Base-by-base conservation (phyloP, 2,113 vertebrate genomes). In the Ptyas mucosa region DNA sequence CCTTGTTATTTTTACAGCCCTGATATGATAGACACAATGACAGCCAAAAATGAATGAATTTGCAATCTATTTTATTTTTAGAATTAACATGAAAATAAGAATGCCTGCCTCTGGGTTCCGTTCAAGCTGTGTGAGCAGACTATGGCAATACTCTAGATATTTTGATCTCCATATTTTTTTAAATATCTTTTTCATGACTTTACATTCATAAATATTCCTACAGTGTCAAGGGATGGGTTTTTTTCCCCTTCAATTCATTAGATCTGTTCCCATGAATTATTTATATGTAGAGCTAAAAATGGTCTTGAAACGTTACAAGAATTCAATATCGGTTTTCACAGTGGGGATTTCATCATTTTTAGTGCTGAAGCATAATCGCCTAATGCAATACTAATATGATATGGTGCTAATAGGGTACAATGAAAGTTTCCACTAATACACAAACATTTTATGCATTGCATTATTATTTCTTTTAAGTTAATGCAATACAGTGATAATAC, bases 391-490 rank as follows among this genome's bases (percentile, higher is more conserved):
- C 98, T 98, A 98, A 98, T 98, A 98, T 90, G 96, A 96, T 97
- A 97, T 95, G 97, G 97, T 97, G 97, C 97, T 98, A 98, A 98
- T 97, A 97, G 97, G 97, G 96, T 97, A 98, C 97, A 97, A 97
- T 89, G 96, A 97, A 97, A 97, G 97, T 97, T 97, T 96, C 96
- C 95, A 97, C 97, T 98, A 98, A 98, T 98, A 97, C 96, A 97
- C 98, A 98, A 98, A 98, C 98, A 98, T 97, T 97, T 90, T 98
- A 97, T 97, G 96, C 97, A 97, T 98, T 97, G 98, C 97, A 97
- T 98, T 98, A 97, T 98, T 98, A 97, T 97, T 98, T 98, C 97
- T 97, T 98, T 98, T 97, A 97, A 98, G 97, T 98, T 98, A 98
- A 98, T 98, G 97, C 96, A 97, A 97, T 97, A 97, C 96, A 97